Base-by-base conservation (phyloP, 2,888 invertebrate genomes). In the Xanthorhoe spadicearia region DNA sequence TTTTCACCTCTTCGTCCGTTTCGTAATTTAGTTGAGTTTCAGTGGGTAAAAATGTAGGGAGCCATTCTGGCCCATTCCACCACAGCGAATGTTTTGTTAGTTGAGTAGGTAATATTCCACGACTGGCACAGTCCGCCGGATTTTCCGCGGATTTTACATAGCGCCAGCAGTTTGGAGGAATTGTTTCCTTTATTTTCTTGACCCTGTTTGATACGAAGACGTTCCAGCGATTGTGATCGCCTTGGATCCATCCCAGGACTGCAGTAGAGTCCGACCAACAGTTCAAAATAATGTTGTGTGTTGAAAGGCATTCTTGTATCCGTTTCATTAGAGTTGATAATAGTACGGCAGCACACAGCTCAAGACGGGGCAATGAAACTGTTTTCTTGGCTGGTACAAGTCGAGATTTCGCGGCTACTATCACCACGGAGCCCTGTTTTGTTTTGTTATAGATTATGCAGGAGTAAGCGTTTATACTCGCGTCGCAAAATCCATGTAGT, bases 21-120 rank as follows among this genome's bases (percentile, higher is more conserved):
- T 50, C 19, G 19, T 19, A 50, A 18, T 1, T 18, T 50, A n/a
- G 18, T 50, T 50, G 50, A 18, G 2, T 2, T 10, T 38, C 38
- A 1, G 8, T 38, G 6, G 38, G 38, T 38, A 4, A 1, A 38
- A 10, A 38, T 10, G 38, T 38, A 38, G 38, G 7, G 19, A 50
- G 50, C 50, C 50, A 50, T 50, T 17, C 0, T 2, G 73, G 73
- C n/a, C 74, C 74, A 7, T 65, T 18, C 70, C 72, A 75, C 74
- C 74, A 75, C 13, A 75, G 43, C 0, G 53, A 8, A 38, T 74
- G 67, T 0, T 67, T 8, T 10, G 9, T 32, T 35, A 71, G 19
- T 46, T 69, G 70, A 8, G 50, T 8, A 1, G 60, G 19, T 2
- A 57, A 52, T 2, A 70, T 6, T 0, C 71, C 71, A 9, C 72